Evolutionary conservation across 2,797 vertebrate species (phyloP).

Genomic region (Coreius guichenoti): DNA sequence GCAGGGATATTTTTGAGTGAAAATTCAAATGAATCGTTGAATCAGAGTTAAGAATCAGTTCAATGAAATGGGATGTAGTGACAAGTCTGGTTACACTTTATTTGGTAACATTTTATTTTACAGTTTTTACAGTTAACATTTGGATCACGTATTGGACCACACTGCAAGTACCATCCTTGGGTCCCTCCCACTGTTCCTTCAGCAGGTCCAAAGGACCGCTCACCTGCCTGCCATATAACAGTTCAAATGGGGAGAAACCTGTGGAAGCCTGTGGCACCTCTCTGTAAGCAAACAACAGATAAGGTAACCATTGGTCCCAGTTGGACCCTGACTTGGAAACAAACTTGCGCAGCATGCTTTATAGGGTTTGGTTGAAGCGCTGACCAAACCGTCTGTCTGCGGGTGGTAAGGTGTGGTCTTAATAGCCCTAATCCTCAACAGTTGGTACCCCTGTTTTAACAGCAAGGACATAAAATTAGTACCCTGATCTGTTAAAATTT

Average conservation of each 20-base stretch:
- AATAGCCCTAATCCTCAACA: constrained; percentile 28
- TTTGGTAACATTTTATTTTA: background rate
- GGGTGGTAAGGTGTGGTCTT: constrained; percentile 1
- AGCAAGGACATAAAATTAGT: constrained; percentile 29
- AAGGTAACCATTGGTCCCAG: constrained; percentile 45
- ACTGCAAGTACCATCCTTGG: background rate
- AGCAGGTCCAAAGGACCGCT: constrained; percentile 41
- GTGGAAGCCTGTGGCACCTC: constrained; percentile 36
- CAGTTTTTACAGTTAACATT: no score
- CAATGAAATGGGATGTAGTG: background rate
- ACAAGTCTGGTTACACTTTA: no score
- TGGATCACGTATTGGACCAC: constrained; percentile 36
- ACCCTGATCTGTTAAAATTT: constrained; percentile 31
- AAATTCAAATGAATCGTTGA: background rate
- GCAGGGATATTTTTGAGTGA: background rate
- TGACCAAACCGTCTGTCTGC: background rate
- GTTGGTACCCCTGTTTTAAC: background rate
- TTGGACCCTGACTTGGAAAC: constrained; percentile 9
- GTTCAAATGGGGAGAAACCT: constrained; percentile 40
- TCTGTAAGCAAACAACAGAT: constrained; percentile 35
- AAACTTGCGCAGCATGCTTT: constrained; percentile 38
- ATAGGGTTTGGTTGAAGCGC: constrained; percentile 22
- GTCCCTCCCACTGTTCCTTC: constrained; percentile 27
- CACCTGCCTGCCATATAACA: constrained; percentile 16
- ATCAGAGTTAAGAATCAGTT: background rate